Evolutionary conservation across 2,113 vertebrate species (phyloP), one percentile per base, ranked within the genome.

Genomic region (Phaetusa simplex): DNA sequence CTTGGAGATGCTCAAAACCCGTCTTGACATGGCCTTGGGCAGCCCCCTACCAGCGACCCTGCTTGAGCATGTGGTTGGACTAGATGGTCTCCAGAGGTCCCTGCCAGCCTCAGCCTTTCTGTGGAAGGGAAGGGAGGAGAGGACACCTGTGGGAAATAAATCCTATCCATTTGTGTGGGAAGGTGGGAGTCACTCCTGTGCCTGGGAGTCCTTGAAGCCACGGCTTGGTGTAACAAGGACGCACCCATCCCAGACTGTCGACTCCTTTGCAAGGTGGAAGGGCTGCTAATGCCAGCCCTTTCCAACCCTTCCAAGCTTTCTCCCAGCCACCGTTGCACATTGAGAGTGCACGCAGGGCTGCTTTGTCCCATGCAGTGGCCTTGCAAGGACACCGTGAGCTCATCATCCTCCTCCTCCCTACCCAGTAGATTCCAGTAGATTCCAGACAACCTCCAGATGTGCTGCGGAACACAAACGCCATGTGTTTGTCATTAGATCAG

Each of bases 1-100:
- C 53, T 18, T 73, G 52, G 59, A 92, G 67, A 53, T 36, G 47
- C 38, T 53, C 72, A 49, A 40, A 81, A 27, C 13, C 18, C 14
- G 9, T 3, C 71, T 50, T 12, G 6, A 10, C 8, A 1, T 2
- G 13, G 23, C 58, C 19, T 42, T 52, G 69, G 55, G 14, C 10
- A 38, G 2, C 14, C 14, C 7, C 2, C 11, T 87, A 6, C 32
- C 4, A 6, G 16, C 21, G 2, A 12, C 32, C 34, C 9, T 1
- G 1, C 26, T n/a, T 12, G 17, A 62, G 30, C 17, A 3, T 1
- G 5, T 24, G 18, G 45, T 53, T 64, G 42, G 38, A 30, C 8
- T 32, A 20, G 61, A 15, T 7, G 43, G 13, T 16, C 43, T 87
- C 38, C 69, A 82, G 82, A 78, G 70, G 29, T n/a, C 22, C 55